phyloP scores from a whole-genome alignment of 2,888 invertebrate genomes.

The Apeira syringaria region DNA sequence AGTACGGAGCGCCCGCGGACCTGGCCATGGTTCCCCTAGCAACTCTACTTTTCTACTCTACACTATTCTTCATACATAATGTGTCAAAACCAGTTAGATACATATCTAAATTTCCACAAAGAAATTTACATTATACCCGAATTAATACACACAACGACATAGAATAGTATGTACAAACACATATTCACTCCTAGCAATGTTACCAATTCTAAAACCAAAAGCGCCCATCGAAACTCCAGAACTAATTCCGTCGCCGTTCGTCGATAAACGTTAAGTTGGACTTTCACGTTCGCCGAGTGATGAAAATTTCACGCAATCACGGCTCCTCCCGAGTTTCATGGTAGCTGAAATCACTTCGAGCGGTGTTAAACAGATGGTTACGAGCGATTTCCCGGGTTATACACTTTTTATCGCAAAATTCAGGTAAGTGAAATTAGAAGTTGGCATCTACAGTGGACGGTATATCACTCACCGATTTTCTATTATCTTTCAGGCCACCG shows the following conservation, averaged over 20 bases:
- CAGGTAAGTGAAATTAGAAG: slow-evolving; percentile 25
- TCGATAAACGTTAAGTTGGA: slow-evolving; percentile 51
- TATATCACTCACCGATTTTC: too few species aligned
- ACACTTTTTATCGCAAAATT: slow-evolving; percentile 27
- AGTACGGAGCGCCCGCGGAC: too few species aligned
- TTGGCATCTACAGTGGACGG: background rate
- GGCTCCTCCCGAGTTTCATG: slow-evolving; percentile 39
- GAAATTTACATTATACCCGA: too few species aligned
- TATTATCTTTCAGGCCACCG: too few species aligned
- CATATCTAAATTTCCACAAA: too few species aligned
- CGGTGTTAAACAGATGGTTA: slow-evolving; percentile 48
- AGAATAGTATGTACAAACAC: too few species aligned
- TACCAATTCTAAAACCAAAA: slow-evolving; percentile 29
- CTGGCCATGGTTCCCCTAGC: too few species aligned
- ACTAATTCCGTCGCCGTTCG: slow-evolving; percentile 47
- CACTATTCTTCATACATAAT: too few species aligned
- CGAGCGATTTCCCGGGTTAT: slow-evolving; percentile 38
- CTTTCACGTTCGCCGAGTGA: slow-evolving; percentile 40
- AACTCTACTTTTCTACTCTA: too few species aligned
- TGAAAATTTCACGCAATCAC: slow-evolving; percentile 49
- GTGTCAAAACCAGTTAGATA: too few species aligned
- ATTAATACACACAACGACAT: too few species aligned
- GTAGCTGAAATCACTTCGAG: slow-evolving; percentile 45
- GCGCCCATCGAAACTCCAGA: slow-evolving; percentile 38
- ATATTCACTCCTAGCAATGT: too few species aligned